Evolutionary conservation across 2,113 vertebrate species (phyloP), one percentile per base, ranked within the genome.

Genomic region (Seriola aureovittata): DNA sequence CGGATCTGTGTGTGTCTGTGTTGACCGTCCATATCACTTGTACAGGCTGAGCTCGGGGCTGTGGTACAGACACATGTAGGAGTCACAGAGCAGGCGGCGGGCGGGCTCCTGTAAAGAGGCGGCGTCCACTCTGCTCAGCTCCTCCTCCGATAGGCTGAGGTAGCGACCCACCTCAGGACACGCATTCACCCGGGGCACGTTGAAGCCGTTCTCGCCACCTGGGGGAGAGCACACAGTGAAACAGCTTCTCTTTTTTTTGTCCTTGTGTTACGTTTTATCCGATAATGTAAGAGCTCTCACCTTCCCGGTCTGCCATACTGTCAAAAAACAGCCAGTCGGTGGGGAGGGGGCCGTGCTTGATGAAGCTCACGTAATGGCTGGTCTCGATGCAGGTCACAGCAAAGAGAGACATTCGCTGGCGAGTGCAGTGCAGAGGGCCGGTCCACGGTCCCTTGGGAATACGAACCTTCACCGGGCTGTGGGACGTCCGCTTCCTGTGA

Each of bases 41-140:
- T 97, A 97, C 2, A 97, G 94, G 72, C 94, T 95, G 54, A 97
- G 94, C 65, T 95, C 91, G 0, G 95, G 96, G 77, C 93, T 96
- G 91, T 97, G 96, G 84, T 97, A 97, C 52, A 97, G 87, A 75
- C 96, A 97, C 96, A 97, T 96, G 90, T 97, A 96, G 2, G 96
- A 88, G 72, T 97, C 96, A 5, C 96, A 96, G 6, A 97, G 94
- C 64, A 97, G 91, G 1, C 96, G 93, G 4, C 95, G 93, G 13
- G 85, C 91, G 0, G 93, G 65, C 16, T 95, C 92, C 25, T 71
- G 85, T n/a, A 96, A 85, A 2, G 93, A 92, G 25, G 88, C 42
- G 25, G 91, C 58, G 78, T 96, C 95, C 1, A 96, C 73, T 2
- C 86, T 68, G 52, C 93, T 82, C 36, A 97, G 86, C 75, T 95